Evolutionary conservation across 2,888 invertebrate species (phyloP), one percentile per base, ranked within the genome.

Genomic region (Ashinkailepas kermadecensis): DNA sequence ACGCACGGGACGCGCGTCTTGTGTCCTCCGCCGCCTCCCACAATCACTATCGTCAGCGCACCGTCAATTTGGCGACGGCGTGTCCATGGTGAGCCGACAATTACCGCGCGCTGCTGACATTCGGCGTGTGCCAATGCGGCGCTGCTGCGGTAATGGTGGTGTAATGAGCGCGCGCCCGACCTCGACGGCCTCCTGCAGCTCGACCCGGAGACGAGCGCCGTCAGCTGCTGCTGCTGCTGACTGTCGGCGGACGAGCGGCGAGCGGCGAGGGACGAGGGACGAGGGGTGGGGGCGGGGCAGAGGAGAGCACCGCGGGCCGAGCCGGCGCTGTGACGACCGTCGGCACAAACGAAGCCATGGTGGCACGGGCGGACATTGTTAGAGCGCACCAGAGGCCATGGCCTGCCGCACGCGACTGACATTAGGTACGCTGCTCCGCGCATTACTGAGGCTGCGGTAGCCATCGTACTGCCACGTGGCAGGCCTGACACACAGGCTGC

Each of bases 51-150:
- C 65, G 65, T 23, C 65, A 23, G 59, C 65, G 74, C 7, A 8
- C 54, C 54, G 54, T 15, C 74, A 74, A 74, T 74, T 74, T 54
- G 74, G 54, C 21, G 54, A 10, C 74, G 7, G 18, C 74, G 74
- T 74, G 54, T 74, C 74, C 21, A 54, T 74, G 54, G 74, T 54
- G 74, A n/a, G 74, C 21, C 74, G 54, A 74, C 74, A 74, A 74
- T 74, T 74, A 74, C 25, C 54, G 74, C 74, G 74, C 74, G 18
- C 54, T 54, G 74, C 74, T 74, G 74, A 74, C 74, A 54, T 74
- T 74, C 54, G 54, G 74, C 54, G 54, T 7, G 74, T 21, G 54
- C 54, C 74, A 54, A 74, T 74, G 74, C 74, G 18, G 74, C 74
- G 74, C 12, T 18, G 74, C 54, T 6, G 54, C 11, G 15, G 39